Evolutionary conservation across 1,140 invertebrate genomes (phyloP).

Genomic region (Solenopsis fugax): DNA sequence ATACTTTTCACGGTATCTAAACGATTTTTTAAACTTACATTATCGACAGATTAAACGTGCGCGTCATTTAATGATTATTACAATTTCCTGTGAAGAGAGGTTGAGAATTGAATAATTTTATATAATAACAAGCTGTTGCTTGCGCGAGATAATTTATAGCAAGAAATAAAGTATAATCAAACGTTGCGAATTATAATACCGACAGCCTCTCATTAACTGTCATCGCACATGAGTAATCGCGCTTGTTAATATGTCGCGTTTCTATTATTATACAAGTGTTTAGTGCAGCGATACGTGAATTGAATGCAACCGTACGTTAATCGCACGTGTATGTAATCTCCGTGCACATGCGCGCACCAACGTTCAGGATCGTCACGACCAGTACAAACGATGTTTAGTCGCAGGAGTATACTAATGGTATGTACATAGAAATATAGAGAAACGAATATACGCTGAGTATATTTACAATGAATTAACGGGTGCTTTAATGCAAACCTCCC

Average conservation of each 20-base stretch:
- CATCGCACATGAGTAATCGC: conserved; percentile 55
- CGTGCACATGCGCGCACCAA: conserved; percentile 7
- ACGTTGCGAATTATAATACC: neutral
- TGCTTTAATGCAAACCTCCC: conserved; percentile 79
- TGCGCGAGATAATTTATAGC: neutral
- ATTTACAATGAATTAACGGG: conserved; percentile 82
- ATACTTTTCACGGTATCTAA: neutral
- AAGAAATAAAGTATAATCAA: neutral
- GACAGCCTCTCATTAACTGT: neutral
- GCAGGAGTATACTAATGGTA: conserved; percentile 79
- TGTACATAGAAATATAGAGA: conserved; percentile 82
- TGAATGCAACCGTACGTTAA: conserved; percentile 78
- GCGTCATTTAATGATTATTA: neutral
- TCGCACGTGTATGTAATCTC: conserved; percentile 69
- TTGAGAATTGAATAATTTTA: neutral
- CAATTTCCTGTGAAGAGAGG: neutral
- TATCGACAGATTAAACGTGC: conserved; percentile 1
- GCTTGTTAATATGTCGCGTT: conserved; percentile 68
- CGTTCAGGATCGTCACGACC: conserved; percentile 54
- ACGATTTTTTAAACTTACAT: neutral
- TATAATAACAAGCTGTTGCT: neutral
- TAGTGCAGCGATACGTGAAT: conserved; percentile 75
- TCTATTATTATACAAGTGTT: conserved; percentile 76
- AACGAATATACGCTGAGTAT: conserved; percentile 79
- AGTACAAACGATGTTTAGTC: conserved; percentile 77